A percentile compares a stretch with the other conserved stretches of the same genome.
These are phyloP conservation scores for Pristis pectinata DNA, from an alignment of 2,797 vertebrate genomes.

Conservation along the genomic window DNA sequence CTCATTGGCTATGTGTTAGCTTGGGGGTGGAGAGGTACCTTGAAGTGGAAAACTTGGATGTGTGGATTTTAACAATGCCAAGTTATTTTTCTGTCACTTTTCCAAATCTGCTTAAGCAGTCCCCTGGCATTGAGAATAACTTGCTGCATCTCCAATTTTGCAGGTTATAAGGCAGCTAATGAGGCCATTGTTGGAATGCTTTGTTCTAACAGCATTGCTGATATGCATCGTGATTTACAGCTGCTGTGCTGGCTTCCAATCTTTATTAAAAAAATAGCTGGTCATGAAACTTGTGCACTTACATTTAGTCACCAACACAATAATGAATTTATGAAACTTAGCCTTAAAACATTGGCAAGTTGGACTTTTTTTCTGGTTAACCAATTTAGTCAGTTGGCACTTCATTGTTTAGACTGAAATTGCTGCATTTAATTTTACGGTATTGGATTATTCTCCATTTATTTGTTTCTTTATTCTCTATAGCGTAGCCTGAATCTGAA, in stretches of 20 bases:
- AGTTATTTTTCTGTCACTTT: no score
- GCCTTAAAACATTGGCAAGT: background rate
- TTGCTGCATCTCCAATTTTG: no score
- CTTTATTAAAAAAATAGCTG: background rate
- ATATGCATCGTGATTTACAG: background rate
- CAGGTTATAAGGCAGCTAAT: no score
- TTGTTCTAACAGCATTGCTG: no score
- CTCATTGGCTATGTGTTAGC: no score
- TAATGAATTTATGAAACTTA: background rate
- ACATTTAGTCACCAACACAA: background rate
- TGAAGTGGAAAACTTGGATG: no score
- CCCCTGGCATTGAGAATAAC: no score
- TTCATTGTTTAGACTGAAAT: no score
- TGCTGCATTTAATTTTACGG: background rate
- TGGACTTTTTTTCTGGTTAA: background rate
- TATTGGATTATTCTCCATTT: background rate
- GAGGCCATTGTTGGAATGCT: no score
- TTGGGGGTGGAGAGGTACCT: no score
- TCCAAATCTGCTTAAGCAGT: no score
- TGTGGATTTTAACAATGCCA: no score
- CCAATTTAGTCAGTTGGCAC: background rate
- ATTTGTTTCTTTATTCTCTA: background rate
- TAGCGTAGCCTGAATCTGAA: conserved; percentile 77
- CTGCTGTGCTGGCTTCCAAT: background rate
- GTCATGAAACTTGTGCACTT: background rate